These are phyloP conservation scores for Myotis yumanensis DNA, from an alignment of 2,113 vertebrate species.

Conservation along the genomic window DNA sequence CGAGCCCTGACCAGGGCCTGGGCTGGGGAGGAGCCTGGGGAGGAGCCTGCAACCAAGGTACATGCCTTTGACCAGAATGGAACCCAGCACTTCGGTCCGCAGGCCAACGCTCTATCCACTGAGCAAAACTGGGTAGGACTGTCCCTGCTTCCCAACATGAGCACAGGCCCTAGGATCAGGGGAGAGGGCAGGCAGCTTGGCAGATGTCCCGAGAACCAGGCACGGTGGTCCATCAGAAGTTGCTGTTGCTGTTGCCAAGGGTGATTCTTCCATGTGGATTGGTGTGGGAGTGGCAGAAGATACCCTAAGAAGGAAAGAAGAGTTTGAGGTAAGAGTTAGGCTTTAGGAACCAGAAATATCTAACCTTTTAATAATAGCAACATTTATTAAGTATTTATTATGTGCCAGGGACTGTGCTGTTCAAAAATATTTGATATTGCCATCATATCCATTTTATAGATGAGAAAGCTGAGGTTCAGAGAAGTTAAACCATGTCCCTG, in stretches of 20 bases:
- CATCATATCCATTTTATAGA: background rate
- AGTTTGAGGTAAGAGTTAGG: background rate
- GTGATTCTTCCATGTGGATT: background rate
- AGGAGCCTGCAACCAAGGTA: no score
- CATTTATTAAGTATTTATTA: background rate
- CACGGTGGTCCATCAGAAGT: background rate
- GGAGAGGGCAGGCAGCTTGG: background rate
- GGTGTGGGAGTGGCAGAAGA: background rate
- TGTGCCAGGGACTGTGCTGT: background rate
- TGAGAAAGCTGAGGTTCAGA: background rate
- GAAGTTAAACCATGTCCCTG: background rate
- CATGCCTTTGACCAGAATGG: no score
- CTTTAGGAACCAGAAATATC: background rate
- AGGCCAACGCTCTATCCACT: no score
- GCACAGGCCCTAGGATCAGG: background rate
- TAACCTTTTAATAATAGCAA: background rate
- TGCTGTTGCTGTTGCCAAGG: background rate
- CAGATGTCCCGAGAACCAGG: background rate
- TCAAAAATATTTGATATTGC: background rate
- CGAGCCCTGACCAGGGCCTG: no score
- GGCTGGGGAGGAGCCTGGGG: no score
- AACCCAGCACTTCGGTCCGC: no score
- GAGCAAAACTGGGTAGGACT: no score
- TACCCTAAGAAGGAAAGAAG: background rate
- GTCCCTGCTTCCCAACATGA: background rate